Base-by-base conservation (phyloP, 2,888 invertebrate genomes). In the Melanchra persicariae region DNA sequence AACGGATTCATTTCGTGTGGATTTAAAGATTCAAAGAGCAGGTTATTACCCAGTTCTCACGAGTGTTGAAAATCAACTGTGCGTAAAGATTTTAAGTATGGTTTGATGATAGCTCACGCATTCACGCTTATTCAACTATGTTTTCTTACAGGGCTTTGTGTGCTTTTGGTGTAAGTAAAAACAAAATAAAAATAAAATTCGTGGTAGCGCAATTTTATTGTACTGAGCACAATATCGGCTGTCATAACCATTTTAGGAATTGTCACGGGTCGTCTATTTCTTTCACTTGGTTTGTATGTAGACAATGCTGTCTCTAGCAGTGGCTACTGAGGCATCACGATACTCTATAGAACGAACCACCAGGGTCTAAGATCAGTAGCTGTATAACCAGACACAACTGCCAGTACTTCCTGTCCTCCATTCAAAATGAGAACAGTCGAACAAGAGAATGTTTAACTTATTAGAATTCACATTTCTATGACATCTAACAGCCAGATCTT, bases 1-100 rank as follows among this genome's bases (percentile, higher is more conserved):
- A 52, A 47, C 22, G 54, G 73, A 77, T 83, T 67, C 63, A 62
- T 80, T 73, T 77, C 58, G 45, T 61, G 63, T 61, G 66, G 60
- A 65, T 58, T 72, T 68, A 24, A 62, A 68, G 63, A 51, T 81
- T 51, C 55, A 57, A 24, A 22, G 52, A 51, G 61, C 40, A 55
- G 22, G 51, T 72, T 77, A 61, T 79, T 67, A 62, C 78, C 54
- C 59, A 47, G 24, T 62, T 62, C 59, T 62, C 37, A 58, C 30
- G 52, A 51, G 19, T 58, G 49, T n/a, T 69, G 54, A 60, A 67
- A 57, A n/a, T 65, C 67, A 68, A 40, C 49, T 66, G 19, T 10
- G 40, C 51, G 43, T 54, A 9, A 67, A 61, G 76, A 70, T 65
- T 59, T 52, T 58, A 24, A 8, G 8, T 47, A 10, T 30, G 22